These are phyloP conservation scores for Diabrotica undecimpunctata DNA, from an alignment of 1,140 invertebrate genomes.

Conservation along the genomic window DNA sequence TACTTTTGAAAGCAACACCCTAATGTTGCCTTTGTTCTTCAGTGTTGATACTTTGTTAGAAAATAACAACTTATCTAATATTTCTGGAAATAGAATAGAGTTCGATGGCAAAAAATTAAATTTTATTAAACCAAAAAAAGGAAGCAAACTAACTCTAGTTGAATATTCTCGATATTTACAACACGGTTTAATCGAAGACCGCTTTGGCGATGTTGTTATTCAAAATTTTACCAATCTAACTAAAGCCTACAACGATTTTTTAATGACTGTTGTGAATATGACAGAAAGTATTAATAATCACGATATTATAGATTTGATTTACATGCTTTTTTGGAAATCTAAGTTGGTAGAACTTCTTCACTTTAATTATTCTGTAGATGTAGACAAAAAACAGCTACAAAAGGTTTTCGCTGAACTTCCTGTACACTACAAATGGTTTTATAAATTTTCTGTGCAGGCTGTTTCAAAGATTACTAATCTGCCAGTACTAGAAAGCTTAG, in stretches of 20 bases:
- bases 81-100: too few species aligned
- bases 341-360: slow-evolving; percentile 26
- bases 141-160: slow-evolving; percentile 24
- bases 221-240: slow-evolving; percentile 31
- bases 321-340: slow-evolving; percentile 33
- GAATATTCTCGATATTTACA: slow-evolving; percentile 29
- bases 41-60: not conserved
- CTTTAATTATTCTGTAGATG: slow-evolving; percentile 16
- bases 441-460: slow-evolving; percentile 50
- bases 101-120: too few species aligned
- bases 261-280: slow-evolving; percentile 10
- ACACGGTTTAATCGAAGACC: slow-evolving; percentile 40
- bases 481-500: slow-evolving; percentile 19
- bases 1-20: slow-evolving; percentile 23
- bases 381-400: not conserved
- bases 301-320: slow-evolving; percentile 26
- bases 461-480: slow-evolving; percentile 36
- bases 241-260: slow-evolving; percentile 31
- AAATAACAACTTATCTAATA: too few species aligned
- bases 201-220: slow-evolving; percentile 36
- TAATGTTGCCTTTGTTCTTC: slow-evolving; percentile 25
- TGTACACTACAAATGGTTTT: slow-evolving; percentile 56
- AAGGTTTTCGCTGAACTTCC: slow-evolving; percentile 35
- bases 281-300: slow-evolving; percentile 18
- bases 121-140: not conserved